Conservation (phyloP, 1,140 invertebrate species). For the Drosophila micromelanica region DNA sequence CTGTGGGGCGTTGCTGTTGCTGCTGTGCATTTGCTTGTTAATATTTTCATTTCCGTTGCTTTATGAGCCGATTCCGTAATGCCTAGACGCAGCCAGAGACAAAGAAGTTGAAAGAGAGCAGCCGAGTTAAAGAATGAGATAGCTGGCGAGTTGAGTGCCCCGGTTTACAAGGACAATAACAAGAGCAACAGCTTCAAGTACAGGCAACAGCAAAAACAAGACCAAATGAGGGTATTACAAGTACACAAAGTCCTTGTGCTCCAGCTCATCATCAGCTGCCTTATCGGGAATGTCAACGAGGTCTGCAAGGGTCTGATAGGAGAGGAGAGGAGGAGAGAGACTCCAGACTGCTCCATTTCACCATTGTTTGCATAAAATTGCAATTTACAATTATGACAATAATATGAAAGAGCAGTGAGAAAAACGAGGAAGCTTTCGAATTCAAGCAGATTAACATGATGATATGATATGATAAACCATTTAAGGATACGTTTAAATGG, state of each 20-base stretch:
- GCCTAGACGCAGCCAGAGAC: conserved; percentile 53
- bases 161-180: conserved; percentile 64
- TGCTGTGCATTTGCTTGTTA: conserved; percentile 80
- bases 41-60: conserved; percentile 84
- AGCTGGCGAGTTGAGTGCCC: conserved; percentile 62
- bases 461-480: conserved; percentile 40
- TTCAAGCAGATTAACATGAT: conserved; percentile 24
- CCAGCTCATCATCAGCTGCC: conserved; percentile 27
- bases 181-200: conserved; percentile 75
- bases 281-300: conserved; percentile 71
- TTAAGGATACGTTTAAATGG: conserved; percentile 49
- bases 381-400: conserved; percentile 83
- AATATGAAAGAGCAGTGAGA: conserved; percentile 40
- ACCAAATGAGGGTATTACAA: conserved; percentile 69
- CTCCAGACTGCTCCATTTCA: conserved; percentile 7
- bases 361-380: conserved; percentile 84
- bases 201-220: conserved; percentile 41
- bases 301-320: conserved; percentile 11
- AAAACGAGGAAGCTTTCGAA: conserved; percentile 29
- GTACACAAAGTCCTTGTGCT: conserved; percentile 16
- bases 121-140: background rate
- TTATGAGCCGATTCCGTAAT: conserved; percentile 74
- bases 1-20: conserved; percentile 19
- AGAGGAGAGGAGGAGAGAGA: no score
- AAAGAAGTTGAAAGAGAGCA: conserved; percentile 7